phyloP scores from a whole-genome alignment of 1,140 invertebrate genomes.

The Ridgeia piscesae region DNA sequence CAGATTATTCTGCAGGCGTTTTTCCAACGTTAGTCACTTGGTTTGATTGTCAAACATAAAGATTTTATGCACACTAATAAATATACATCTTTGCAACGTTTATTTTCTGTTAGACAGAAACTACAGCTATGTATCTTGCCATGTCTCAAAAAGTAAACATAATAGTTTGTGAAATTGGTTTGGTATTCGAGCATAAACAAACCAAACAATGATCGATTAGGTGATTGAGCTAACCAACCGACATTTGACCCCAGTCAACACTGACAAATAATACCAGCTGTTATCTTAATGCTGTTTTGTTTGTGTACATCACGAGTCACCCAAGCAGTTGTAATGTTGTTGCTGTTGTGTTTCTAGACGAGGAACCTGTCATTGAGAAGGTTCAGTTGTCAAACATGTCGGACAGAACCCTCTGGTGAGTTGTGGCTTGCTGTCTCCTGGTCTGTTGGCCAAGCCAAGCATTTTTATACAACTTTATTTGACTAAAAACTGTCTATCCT shows the following conservation, averaged over 20 bases:
- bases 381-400: constrained; percentile 17
- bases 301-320: too few species aligned
- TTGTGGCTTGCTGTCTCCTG: too few species aligned
- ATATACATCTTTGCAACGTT: background rate
- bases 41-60: background rate
- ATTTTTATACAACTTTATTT: background rate
- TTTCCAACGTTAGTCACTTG: background rate
- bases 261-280: background rate
- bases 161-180: background rate
- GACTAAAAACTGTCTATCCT: too few species aligned
- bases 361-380: background rate
- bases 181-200: too few species aligned
- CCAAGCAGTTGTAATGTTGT: too few species aligned
- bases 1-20: constrained; percentile 13
- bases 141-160: background rate
- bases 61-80: background rate
- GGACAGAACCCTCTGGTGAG: constrained; percentile 12
- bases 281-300: background rate
- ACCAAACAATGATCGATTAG: too few species aligned
- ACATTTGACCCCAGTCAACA: too few species aligned
- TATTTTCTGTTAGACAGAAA: background rate
- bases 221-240: too few species aligned
- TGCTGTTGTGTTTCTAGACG: background rate
- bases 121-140: background rate
- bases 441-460: too few species aligned